Conservation (phyloP, 2,888 invertebrate genomes). For the Zeuzera pyrina region DNA sequence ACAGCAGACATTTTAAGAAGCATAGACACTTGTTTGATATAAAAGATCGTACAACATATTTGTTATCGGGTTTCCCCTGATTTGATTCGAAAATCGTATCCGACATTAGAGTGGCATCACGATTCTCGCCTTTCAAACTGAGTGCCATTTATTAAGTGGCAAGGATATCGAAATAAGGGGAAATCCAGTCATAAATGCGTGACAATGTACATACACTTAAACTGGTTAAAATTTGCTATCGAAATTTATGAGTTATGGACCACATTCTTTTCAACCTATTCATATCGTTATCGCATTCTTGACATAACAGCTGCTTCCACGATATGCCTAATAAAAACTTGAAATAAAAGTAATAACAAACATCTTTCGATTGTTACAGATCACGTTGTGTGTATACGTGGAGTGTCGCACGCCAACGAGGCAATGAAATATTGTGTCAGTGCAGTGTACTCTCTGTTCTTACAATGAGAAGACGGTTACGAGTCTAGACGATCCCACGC, state of each 20-base stretch:
- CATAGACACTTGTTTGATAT: too few relatives aligned
- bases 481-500: conserved; percentile 35
- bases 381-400: conserved; percentile 22
- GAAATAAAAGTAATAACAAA: background rate
- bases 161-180: conserved; percentile 61
- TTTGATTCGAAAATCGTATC: conserved; percentile 37
- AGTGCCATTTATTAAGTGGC: conserved; percentile 56
- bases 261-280: background rate
- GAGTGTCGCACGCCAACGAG: conserved; percentile 2
- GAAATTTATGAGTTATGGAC: conserved; percentile 2
- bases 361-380: conserved; percentile 43
- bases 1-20: too few relatives aligned
- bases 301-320: background rate
- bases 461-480: conserved; percentile 44
- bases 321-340: background rate
- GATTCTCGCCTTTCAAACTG: conserved; percentile 61
- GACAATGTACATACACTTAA: conserved; percentile 29
- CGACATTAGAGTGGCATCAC: conserved; percentile 47
- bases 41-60: conserved; percentile 8
- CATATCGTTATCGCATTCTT: background rate
- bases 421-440: conserved; percentile 37
- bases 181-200: conserved; percentile 50
- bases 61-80: conserved; percentile 43
- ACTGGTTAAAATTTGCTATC: conserved; percentile 23
- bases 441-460: conserved; percentile 34